Conservation (phyloP, 2,888 invertebrate genomes). For the Drosophila demipolita region DNA sequence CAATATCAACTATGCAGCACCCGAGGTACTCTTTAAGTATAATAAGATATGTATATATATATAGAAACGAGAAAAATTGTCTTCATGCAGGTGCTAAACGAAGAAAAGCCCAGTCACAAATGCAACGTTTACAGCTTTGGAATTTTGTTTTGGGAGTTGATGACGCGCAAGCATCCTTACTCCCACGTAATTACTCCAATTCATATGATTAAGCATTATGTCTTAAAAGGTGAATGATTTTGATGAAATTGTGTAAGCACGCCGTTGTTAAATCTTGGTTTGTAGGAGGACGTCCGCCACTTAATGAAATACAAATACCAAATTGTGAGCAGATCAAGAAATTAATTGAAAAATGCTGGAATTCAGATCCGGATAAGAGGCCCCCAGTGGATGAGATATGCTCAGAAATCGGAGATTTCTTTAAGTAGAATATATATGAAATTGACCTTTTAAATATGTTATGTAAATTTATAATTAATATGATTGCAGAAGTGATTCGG, state of each 20-base stretch:
- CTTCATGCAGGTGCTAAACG: background rate
- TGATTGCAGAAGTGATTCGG: background rate
- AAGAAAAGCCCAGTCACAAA: background rate
- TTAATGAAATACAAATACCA: background rate
- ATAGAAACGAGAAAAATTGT: background rate
- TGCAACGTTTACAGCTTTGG: conserved; percentile 11
- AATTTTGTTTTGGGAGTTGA: conserved; percentile 8
- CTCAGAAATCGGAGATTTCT: background rate
- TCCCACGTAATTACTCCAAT: background rate
- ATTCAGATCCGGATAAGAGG: background rate
- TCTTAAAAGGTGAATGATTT: background rate
- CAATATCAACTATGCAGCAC: background rate
- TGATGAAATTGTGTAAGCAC: background rate
- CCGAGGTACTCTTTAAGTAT: conserved; percentile 6
- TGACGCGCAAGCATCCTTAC: conserved; percentile 1
- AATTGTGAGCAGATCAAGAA: background rate
- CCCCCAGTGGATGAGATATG: background rate
- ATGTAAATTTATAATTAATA: background rate
- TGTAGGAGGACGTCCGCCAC: conserved; percentile 1
- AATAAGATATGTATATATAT: background rate
- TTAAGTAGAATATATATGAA: background rate
- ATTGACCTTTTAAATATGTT: background rate
- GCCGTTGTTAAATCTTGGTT: no score
- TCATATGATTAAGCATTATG: no score
- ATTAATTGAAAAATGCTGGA: conserved; percentile 1